Evolutionary conservation across 1,140 invertebrate genomes (phyloP).

Genomic region (Drosophila setifemur): DNA sequence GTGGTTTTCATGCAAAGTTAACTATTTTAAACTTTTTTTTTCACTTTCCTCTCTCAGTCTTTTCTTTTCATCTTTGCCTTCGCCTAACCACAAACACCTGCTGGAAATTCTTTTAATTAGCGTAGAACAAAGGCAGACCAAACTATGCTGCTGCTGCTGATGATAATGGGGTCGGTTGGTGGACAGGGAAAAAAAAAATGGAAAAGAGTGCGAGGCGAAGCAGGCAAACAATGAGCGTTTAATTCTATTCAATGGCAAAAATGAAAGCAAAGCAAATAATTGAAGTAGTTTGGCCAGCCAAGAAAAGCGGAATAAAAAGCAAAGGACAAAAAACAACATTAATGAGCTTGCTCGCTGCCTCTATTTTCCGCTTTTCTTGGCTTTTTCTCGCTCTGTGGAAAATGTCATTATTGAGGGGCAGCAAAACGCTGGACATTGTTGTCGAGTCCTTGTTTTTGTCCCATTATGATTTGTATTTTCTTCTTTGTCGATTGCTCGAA

Average conservation of each 20-base stretch:
- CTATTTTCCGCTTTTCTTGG: constrained; percentile 6
- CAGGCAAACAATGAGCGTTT: constrained; percentile 71
- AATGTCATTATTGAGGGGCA: constrained; percentile 52
- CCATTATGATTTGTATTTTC: constrained; percentile 15
- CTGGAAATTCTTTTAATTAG: constrained; percentile 77
- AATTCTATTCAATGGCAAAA: constrained; percentile 74
- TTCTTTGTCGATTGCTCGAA: constrained; percentile 26
- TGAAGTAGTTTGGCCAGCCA: constrained; percentile 67
- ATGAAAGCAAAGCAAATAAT: constrained; percentile 75
- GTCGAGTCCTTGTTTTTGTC: constrained; percentile 18
- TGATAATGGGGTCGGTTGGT: constrained; percentile 24
- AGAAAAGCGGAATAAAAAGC: constrained; percentile 22
- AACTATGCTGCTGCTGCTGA: constrained; percentile 34
- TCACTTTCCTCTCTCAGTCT: neutral
- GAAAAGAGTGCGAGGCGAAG: constrained; percentile 13
- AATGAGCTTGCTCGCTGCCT: constrained; percentile 41
- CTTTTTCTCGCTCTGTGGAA: constrained; percentile 17
- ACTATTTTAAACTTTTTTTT: constrained; percentile 6
- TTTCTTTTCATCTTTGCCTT: neutral
- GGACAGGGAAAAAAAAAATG: neutral
- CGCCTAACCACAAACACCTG: constrained; percentile 68
- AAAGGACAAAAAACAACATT: constrained; percentile 42
- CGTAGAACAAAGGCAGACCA: constrained; percentile 60
- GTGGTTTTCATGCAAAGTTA: constrained; percentile 12
- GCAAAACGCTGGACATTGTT: constrained; percentile 10